phyloP scores from a whole-genome alignment of 2,113 vertebrate species.

The Panurus biarmicus region DNA sequence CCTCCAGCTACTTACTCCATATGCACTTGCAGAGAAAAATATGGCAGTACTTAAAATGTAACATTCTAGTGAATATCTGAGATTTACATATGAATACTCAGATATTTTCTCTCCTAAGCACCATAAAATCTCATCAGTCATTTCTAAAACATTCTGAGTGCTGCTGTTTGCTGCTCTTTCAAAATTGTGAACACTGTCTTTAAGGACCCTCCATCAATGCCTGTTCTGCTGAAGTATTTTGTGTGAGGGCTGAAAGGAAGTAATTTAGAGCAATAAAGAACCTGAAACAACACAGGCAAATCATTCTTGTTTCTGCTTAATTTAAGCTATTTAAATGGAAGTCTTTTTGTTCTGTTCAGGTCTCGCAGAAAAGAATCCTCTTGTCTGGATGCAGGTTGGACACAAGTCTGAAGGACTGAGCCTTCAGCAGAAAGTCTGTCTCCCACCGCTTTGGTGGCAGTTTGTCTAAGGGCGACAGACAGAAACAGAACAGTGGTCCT shows the following conservation, averaged over 20 bases:
- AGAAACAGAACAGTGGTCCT: background rate
- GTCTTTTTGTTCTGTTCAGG: background rate
- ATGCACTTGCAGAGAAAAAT: slow-evolving; percentile 32
- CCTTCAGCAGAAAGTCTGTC: background rate
- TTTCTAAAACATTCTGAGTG: slow-evolving; percentile 28
- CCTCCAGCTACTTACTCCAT: slow-evolving; percentile 14
- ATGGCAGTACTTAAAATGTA: slow-evolving; percentile 36
- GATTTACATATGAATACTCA: slow-evolving; percentile 52
- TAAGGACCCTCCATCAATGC: slow-evolving; percentile 15
- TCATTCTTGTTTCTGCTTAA: background rate
- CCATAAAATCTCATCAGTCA: slow-evolving; percentile 45
- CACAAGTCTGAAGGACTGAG: background rate
- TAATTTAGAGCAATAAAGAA: background rate
- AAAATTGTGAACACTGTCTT: background rate
- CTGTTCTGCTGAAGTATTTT: slow-evolving; percentile 10
- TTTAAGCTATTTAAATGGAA: background rate
- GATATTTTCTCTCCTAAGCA: slow-evolving; percentile 32
- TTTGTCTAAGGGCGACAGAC: background rate
- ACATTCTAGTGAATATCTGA: slow-evolving; percentile 32
- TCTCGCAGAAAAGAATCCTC: background rate
- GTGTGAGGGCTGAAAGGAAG: slow-evolving; percentile 10
- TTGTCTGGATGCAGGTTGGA: background rate
- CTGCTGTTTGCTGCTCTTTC: slow-evolving; percentile 9
- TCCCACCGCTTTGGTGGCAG: background rate
- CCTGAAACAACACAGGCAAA: background rate